Evolutionary conservation across 2,113 vertebrate species (phyloP).

Genomic region (Hoplias malabaricus): DNA sequence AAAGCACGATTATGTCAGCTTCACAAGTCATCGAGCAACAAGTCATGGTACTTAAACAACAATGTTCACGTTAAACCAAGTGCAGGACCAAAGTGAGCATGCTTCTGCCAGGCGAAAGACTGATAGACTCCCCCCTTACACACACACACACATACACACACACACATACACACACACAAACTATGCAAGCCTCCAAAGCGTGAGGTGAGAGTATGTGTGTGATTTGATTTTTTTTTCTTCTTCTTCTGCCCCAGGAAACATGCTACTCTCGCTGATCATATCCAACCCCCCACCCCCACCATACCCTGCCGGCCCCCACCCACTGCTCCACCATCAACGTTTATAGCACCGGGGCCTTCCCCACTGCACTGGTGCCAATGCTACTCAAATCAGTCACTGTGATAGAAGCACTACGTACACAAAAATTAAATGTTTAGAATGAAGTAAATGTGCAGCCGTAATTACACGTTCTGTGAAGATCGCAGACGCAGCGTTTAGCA

Average conservation of each 20-base stretch:
- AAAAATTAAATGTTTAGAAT: neutral
- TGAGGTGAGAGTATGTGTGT: constrained; percentile 41
- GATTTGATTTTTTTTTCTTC: constrained; percentile 20
- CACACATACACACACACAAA: too few species aligned
- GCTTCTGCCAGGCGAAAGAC: constrained; percentile 35
- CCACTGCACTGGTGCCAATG: neutral
- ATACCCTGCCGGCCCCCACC: neutral
- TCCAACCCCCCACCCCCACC: neutral
- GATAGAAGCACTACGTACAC: neutral
- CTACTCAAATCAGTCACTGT: neutral
- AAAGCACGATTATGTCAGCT: constrained; percentile 55
- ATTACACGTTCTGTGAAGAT: constrained; percentile 18
- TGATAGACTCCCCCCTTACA: too few species aligned
- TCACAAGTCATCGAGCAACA: constrained; percentile 47
- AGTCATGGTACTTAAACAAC: constrained; percentile 54
- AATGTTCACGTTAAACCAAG: constrained; percentile 39
- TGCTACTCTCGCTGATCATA: constrained; percentile 17
- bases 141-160: too few species aligned
- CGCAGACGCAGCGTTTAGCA: neutral
- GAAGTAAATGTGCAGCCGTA: neutral
- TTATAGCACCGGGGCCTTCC: constrained; percentile 5
- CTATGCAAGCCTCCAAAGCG: constrained; percentile 18
- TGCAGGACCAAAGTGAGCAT: constrained; percentile 29
- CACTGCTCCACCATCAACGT: neutral
- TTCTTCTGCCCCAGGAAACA: constrained; percentile 32